Base-by-base conservation (phyloP, 2,113 vertebrate genomes). In the Dicrurus megarhynchus region DNA sequence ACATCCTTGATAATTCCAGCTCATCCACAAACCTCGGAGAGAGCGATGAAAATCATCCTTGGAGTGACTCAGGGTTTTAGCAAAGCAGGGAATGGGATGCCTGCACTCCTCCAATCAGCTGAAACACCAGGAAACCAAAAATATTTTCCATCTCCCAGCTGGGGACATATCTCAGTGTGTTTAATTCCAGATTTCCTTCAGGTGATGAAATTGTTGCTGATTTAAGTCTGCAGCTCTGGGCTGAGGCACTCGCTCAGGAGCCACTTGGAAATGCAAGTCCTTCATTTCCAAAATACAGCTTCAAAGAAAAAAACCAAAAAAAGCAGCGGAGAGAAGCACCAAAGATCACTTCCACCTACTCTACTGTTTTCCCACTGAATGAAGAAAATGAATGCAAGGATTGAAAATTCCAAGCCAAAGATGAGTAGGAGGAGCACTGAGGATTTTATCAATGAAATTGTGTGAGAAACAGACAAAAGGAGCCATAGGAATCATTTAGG, bases 11-110 rank as follows among this genome's bases (percentile, higher is more conserved):
- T 33, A 39, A 87, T 49, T 60, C 63, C 71, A 56, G 56, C 30
- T 37, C 28, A 69, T 7, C 15, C 3, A 30, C 0, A 1, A 57
- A 50, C 21, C 82, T 80, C 0, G 0, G 55, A 65, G 9, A 69
- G 18, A 80, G 26, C 0, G 2, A 55, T 17, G 42, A 46, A 60
- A 87, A 61, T 1, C 44, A 24, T 10, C 61, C 37, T 50, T 9
- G 2, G 20, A 69, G 69, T n/a, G 35, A 42, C 23, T 33, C 10
- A 21, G 50, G 41, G 15, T 30, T 56, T n/a, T 5, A 57, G 53
- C 37, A 77, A 21, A 67, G 30, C 10, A 7, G 65, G 47, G 44
- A 20, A 4, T 4, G 3, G 60, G 10, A 9, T 8, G 13, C 16
- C 35, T 56, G 37, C 2, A 5, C 23, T 68, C 69, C 60, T 59